Percentiles rank a stretch among this genome's conserved stretches.
Conservation (phyloP, 1,140 invertebrate genomes). For the Sarcophaga bullata region DNA sequence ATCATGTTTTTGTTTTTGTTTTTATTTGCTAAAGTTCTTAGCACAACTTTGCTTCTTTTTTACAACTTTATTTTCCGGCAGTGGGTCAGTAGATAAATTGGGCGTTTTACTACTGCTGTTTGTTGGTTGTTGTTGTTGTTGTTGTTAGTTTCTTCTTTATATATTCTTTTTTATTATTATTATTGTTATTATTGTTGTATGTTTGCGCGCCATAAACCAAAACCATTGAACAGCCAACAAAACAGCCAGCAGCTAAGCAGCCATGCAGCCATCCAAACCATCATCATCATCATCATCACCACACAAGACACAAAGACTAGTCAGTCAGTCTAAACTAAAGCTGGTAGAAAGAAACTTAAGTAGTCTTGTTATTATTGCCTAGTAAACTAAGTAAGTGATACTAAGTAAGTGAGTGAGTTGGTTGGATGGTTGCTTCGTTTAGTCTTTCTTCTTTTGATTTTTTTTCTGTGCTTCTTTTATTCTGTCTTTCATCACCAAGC, state of each 20-base stretch:
- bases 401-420: neutral
- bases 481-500: neutral
- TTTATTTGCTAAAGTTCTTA: neutral
- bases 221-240: conserved; percentile 6
- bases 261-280: conserved; percentile 12
- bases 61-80: conserved; percentile 43
- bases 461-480: too few species aligned
- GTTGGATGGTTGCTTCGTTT: neutral
- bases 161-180: conserved; percentile 6
- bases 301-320: neutral
- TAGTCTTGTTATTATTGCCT: neutral
- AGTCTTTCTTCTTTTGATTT: neutral
- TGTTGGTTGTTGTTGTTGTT: conserved; percentile 33
- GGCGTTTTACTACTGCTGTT: conserved; percentile 55
- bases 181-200: conserved; percentile 34
- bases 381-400: too few species aligned
- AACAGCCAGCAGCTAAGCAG: conserved; percentile 7
- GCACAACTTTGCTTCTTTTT: conserved; percentile 3
- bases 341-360: neutral
- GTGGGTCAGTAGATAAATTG: conserved; percentile 66
- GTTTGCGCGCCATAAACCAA: conserved; percentile 18
- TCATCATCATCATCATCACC: too few species aligned
- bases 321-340: neutral
- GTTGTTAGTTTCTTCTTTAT: conserved; percentile 20
- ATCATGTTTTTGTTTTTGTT: neutral